Base-by-base conservation (phyloP, 2,888 invertebrate species). In the Allolobophora icterica region DNA sequence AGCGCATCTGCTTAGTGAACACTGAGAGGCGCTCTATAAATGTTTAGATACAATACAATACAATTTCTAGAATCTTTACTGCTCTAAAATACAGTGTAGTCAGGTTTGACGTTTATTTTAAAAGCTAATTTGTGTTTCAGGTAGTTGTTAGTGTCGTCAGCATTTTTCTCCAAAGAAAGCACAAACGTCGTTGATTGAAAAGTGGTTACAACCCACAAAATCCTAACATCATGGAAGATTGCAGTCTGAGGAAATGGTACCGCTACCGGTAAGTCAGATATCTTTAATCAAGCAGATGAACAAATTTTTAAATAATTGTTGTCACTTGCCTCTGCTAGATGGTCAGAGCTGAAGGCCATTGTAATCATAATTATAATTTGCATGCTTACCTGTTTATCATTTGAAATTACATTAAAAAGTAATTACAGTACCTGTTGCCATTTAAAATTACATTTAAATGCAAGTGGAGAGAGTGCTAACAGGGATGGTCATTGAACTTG, bases 181-280 rank as follows among this genome's bases (percentile, higher is more conserved):
- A 71, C 71, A 71, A n/a, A 71, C n/a, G 17, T n/a, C 30, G 71
- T 71, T n/a, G 71, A 71, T n/a, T 71, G 71, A n/a, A 71, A 71
- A 71, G 71, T 71, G 30, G 71, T 30, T n/a, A 11, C 45, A 19
- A 45, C 45, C 45, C 45, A 45, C 19, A 30, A 11, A 71, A 71
- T 71, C 71, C 71, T n/a, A n/a, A 71, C 71, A n/a, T 71, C 71
- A 71, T 71, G 71, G n/a, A 71, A 71, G n/a, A 71, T 71, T n/a
- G n/a, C n/a, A 71, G 71, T 30, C 71, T 30, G n/a, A 71, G 71
- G 30, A 71, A 30, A 71, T 71, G 71, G 71, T 11, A 71, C 17
- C 71, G 17, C 30, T n/a, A 71, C n/a, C n/a, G 1, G 71, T 71
- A n/a, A n/a, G 71, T 71, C 30, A n/a, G 8, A 71, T n/a, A n/a